These are phyloP conservation scores for Oophaga pumilio DNA, from an alignment of 2,113 vertebrate species.

Conservation along the genomic window DNA sequence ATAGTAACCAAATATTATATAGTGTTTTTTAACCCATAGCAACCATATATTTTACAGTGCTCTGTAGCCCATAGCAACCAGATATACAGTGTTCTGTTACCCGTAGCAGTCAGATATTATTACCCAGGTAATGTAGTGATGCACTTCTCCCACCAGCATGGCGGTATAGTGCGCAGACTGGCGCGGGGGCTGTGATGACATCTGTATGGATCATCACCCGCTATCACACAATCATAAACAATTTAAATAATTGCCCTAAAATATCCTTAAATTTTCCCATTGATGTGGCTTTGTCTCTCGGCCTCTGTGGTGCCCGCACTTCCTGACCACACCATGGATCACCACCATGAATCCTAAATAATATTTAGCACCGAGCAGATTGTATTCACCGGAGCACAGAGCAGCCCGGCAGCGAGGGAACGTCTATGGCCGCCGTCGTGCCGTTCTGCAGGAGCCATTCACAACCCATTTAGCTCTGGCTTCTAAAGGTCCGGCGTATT, in stretches of 20 bases:
- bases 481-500: conserved; percentile 9
- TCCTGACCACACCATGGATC: background rate
- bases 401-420: background rate
- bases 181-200: too few species aligned
- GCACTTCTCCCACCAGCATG: background rate
- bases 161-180: background rate
- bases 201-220: background rate
- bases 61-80: too few species aligned
- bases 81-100: too few species aligned
- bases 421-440: background rate
- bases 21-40: too few species aligned
- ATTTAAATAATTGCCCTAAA: too few species aligned
- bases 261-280: too few species aligned
- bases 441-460: conserved; percentile 13
- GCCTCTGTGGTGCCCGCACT: background rate
- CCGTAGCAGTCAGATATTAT: too few species aligned
- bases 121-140: too few species aligned
- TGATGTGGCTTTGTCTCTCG: background rate
- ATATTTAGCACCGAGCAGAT: conserved; percentile 23
- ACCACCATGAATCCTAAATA: background rate
- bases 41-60: too few species aligned
- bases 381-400: conserved; percentile 12
- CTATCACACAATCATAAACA: background rate
- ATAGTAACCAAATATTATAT: too few species aligned
- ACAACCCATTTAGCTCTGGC: conserved; percentile 23